Evolutionary conservation across 1,140 invertebrate genomes (phyloP).

Genomic region (Druon quercuslanigerum): DNA sequence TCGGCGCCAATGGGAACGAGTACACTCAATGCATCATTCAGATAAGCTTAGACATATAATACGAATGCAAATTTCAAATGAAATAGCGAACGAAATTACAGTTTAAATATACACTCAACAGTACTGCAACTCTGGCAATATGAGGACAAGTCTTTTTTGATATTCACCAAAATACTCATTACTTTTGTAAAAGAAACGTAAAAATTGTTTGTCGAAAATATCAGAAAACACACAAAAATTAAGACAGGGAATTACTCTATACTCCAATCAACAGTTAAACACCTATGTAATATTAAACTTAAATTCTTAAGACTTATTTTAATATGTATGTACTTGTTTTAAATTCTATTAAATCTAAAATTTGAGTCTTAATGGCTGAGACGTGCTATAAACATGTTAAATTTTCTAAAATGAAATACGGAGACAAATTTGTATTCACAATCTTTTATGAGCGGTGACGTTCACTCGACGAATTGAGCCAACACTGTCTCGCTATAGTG

Average conservation of each 20-base stretch:
- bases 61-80: background rate
- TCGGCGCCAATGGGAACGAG: constrained; percentile 13
- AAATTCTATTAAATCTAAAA: background rate
- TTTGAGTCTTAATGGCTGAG: background rate
- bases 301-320: background rate
- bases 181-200: too few species aligned
- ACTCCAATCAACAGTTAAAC: too few species aligned
- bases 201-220: too few species aligned
- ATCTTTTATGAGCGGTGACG: constrained; percentile 9
- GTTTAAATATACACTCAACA: too few species aligned
- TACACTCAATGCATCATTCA: constrained; percentile 21
- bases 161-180: too few species aligned
- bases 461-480: background rate
- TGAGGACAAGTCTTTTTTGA: too few species aligned
- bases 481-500: background rate
- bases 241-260: too few species aligned
- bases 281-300: too few species aligned
- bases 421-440: background rate
- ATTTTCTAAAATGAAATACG: constrained; percentile 10
- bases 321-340: constrained; percentile 3
- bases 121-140: too few species aligned
- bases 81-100: background rate
- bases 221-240: too few species aligned
- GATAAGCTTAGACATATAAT: background rate
- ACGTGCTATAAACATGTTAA: background rate